Base-by-base conservation (phyloP, 2,797 vertebrate genomes). In the Chromis chromis region DNA sequence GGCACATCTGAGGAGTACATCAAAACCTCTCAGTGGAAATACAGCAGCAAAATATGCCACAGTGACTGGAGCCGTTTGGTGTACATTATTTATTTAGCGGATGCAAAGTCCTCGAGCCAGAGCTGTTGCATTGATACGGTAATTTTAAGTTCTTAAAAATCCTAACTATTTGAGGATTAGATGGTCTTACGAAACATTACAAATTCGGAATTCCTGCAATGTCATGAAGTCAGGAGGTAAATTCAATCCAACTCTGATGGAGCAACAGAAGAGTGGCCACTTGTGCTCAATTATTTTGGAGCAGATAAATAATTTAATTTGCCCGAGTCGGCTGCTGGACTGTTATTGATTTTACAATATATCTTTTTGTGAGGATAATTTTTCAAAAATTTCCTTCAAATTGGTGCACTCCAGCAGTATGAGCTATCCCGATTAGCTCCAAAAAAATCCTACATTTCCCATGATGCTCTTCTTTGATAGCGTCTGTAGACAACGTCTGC, bases 1-100 rank as follows among this genome's bases (percentile, higher is more conserved):
- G 21, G 27, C 9, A 65, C 63, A 72, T 82, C 39, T 59, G 63
- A 82, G 48, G 56, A 73, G 55, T 13, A 53, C 58, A 68, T 81
- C 24, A 71, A 31, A 63, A 71, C 56, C 49, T 40, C 67, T 73
- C 53, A 21, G 1, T 24, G 22, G 54, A 71, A 49, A 52, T 28
- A n/a, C 6, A 33, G 50, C 22, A 21, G 46, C 27, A 61, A 80
- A 66, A 68, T 10, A 69, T 33, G 57, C 40, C 36, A 52, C 69
- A 22, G 52, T 49, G 33, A 71, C 42, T 21, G 49, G 25, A 48
- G 63, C 8, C 58, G 53, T 39, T 50, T 44, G 59, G 5, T 46
- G 49, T 11, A 65, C 54, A 1, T 36, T 36, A 36, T 36, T 36
- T 36, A 36, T 36, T 36, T 36, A 36, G 33, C 33, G 33, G 2